These are phyloP conservation scores for Syngnathus acus DNA, from an alignment of 2,797 vertebrate genomes.

Conservation along the genomic window DNA sequence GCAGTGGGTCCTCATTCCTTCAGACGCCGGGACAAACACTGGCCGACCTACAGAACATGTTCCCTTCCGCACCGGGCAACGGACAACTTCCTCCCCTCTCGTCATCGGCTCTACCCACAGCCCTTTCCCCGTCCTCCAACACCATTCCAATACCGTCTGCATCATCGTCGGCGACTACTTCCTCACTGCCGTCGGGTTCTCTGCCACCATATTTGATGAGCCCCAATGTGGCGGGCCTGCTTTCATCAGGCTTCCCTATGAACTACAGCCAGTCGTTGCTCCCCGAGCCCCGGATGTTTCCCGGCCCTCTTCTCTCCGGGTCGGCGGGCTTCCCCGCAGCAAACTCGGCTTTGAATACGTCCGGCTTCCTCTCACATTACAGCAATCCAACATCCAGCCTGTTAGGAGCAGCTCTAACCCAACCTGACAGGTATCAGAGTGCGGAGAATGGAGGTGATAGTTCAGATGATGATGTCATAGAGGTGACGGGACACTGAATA, in stretches of 20 bases:
- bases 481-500: slow-evolving; percentile 89
- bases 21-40: slow-evolving; percentile 82
- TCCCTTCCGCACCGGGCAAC: slow-evolving; percentile 79
- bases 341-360: slow-evolving; percentile 48
- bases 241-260: slow-evolving; percentile 81
- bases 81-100: slow-evolving; percentile 75
- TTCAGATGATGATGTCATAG: slow-evolving; percentile 96
- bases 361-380: slow-evolving; percentile 80
- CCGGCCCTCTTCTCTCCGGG: slow-evolving; percentile 73
- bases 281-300: slow-evolving; percentile 85
- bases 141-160: slow-evolving; percentile 76
- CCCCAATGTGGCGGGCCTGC: slow-evolving; percentile 83
- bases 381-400: slow-evolving; percentile 78
- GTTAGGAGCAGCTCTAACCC: slow-evolving; percentile 66
- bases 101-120: slow-evolving; percentile 66
- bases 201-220: slow-evolving; percentile 87
- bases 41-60: slow-evolving; percentile 86
- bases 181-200: slow-evolving; percentile 77
- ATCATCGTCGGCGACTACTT: slow-evolving; percentile 61
- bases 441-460: slow-evolving; percentile 87
- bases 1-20: slow-evolving; percentile 80
- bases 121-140: slow-evolving; percentile 65
- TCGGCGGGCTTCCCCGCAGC: slow-evolving; percentile 58
- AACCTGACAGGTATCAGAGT: slow-evolving; percentile 74
- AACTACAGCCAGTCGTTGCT: slow-evolving; percentile 87